A percentile compares a stretch with the other conserved stretches of the same genome.
Conservation (phyloP, 2,888 invertebrate species). For the Orchesellides sinensis region DNA sequence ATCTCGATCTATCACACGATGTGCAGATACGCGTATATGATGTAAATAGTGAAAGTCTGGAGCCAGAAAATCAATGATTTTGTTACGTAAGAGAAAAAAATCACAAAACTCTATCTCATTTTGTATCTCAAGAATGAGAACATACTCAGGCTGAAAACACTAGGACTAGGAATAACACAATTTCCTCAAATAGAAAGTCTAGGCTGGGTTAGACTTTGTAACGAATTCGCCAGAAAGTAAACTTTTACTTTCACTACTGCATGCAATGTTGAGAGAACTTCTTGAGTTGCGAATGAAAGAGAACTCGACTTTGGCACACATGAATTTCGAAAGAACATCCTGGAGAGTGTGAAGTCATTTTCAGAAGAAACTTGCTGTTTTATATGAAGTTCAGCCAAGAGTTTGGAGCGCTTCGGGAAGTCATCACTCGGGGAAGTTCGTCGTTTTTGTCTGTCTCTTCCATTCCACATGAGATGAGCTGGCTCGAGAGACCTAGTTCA, state of each 20-base stretch:
- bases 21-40: too few relatives aligned
- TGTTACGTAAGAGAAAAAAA: neutral
- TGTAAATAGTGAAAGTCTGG: too few relatives aligned
- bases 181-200: neutral
- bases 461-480: conserved; percentile 25
- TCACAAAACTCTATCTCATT: conserved; percentile 10
- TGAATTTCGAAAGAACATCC: conserved; percentile 35
- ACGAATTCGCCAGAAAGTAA: conserved; percentile 26
- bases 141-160: neutral
- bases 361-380: conserved; percentile 36
- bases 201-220: neutral
- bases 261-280: neutral
- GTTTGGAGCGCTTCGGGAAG: conserved; percentile 48
- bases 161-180: neutral
- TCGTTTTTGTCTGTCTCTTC: conserved; percentile 29
- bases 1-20: too few relatives aligned
- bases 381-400: conserved; percentile 38
- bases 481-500: neutral
- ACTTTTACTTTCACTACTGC: conserved; percentile 59
- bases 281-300: neutral
- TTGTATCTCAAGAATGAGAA: neutral
- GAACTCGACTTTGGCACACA: conserved; percentile 1
- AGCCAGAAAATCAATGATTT: neutral
- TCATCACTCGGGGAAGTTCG: conserved; percentile 58
- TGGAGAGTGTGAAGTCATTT: conserved; percentile 48